These are phyloP conservation scores for Paracentrotus lividus DNA, from an alignment of 53 echinoderm and acorn worm species.

Conservation along the genomic window DNA sequence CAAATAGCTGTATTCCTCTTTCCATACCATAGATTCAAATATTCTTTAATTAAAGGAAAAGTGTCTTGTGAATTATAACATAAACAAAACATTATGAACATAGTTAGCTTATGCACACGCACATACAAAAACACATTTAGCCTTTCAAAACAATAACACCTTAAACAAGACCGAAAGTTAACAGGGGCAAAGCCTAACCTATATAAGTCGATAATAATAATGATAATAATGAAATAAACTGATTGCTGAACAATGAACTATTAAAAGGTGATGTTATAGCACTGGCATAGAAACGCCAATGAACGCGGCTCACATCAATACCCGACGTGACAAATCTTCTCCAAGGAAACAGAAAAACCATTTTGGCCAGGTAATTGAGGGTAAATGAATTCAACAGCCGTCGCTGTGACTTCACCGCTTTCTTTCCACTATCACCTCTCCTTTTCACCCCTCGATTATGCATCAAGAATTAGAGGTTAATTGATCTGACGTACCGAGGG, in stretches of 20 bases:
- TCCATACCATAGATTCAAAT: no score
- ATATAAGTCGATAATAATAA: neutral
- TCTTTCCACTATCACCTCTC: neutral
- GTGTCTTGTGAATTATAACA: neutral
- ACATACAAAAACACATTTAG: neutral
- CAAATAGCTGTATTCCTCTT: no score
- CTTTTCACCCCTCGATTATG: neutral
- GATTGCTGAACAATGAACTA: neutral
- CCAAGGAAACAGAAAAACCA: neutral
- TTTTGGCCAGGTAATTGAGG: slow-evolving; percentile 41
- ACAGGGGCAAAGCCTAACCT: neutral
- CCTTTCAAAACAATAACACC: neutral
- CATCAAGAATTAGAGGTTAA: neutral
- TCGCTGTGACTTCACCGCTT: neutral
- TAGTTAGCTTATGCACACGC: neutral
- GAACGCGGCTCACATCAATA: slow-evolving; percentile 12
- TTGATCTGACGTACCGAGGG: slow-evolving; percentile 28
- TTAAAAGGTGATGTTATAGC: neutral
- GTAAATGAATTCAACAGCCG: slow-evolving; percentile 52
- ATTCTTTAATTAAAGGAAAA: no score
- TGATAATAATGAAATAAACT: neutral
- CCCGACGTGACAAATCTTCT: neutral
- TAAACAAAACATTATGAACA: neutral
- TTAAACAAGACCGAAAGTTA: no score
- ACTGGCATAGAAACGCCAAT: neutral